Evolutionary conservation across 2,797 vertebrate species (phyloP).

Genomic region (Cyprinella venusta): DNA sequence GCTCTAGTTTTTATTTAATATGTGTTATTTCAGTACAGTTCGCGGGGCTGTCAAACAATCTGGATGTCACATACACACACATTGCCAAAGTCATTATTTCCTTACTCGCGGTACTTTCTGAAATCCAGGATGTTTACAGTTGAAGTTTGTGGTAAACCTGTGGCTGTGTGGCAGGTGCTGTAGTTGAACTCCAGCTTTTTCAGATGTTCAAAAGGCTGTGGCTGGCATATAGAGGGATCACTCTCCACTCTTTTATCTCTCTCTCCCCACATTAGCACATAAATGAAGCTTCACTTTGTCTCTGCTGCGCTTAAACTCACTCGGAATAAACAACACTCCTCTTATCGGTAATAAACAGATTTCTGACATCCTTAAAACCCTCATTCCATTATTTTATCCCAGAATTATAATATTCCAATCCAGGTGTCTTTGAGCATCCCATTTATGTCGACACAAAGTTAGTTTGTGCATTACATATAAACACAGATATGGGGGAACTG

Average conservation of each 20-base stretch:
- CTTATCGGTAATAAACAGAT: constrained; percentile 84
- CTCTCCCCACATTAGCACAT: constrained; percentile 82
- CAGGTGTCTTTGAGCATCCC: constrained; percentile 77
- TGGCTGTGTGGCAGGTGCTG: constrained; percentile 78
- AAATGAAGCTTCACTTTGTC: constrained; percentile 84
- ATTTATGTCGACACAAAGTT: constrained; percentile 69
- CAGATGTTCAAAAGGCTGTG: constrained; percentile 82
- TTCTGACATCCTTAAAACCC: constrained; percentile 81
- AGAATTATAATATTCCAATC: constrained; percentile 57
- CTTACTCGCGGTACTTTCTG: constrained; percentile 69
- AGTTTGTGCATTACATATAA: constrained; percentile 58
- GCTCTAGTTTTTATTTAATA: constrained; percentile 2
- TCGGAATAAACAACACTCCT: constrained; percentile 79
- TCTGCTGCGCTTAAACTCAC: constrained; percentile 76
- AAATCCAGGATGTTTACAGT: constrained; percentile 68
- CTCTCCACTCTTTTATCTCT: constrained; percentile 81
- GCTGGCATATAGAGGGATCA: constrained; percentile 82
- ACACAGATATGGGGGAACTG: constrained; percentile 55
- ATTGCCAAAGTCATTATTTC: constrained; percentile 64
- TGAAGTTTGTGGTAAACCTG: constrained; percentile 79
- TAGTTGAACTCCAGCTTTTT: constrained; percentile 75
- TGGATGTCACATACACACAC: constrained; percentile 27
- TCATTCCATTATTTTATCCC: constrained; percentile 80
- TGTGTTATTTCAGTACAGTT: constrained; percentile 16
- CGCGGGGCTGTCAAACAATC: constrained; percentile 3